phyloP scores from a whole-genome alignment of 2,888 invertebrate genomes.

The Trissolcus brochymenae region DNA sequence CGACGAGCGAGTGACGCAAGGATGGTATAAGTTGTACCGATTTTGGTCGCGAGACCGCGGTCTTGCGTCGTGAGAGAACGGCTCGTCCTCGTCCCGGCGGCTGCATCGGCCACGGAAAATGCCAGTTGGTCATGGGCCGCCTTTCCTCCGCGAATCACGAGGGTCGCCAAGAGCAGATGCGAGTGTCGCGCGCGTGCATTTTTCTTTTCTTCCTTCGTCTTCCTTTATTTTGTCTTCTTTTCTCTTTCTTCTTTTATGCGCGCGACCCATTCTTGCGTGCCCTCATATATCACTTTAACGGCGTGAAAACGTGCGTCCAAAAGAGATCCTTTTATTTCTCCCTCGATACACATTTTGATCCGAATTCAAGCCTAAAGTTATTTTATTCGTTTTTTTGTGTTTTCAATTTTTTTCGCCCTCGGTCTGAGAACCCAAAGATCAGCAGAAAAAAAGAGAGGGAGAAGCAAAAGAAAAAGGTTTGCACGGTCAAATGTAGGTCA shows the following conservation, averaged over 20 bases:
- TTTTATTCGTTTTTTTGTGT: background rate
- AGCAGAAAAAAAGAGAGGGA: slow-evolving; percentile 2
- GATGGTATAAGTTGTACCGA: background rate
- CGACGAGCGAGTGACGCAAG: background rate
- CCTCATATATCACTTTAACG: slow-evolving; percentile 30
- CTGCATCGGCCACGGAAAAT: slow-evolving; percentile 49
- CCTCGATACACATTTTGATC: slow-evolving; percentile 14
- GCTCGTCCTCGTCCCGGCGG: slow-evolving; percentile 58
- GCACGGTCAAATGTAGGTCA: slow-evolving; percentile 26
- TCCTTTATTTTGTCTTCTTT: background rate
- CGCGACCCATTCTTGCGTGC: slow-evolving; percentile 1
- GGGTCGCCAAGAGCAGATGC: slow-evolving; percentile 15
- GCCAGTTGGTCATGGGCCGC: slow-evolving; percentile 46
- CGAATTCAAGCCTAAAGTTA: background rate
- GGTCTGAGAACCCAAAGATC: background rate
- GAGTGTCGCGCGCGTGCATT: slow-evolving; percentile 9
- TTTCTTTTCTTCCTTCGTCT: slow-evolving; percentile 10
- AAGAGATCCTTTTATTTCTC: slow-evolving; percentile 2
- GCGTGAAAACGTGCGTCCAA: slow-evolving; percentile 25
- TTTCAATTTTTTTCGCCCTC: background rate
- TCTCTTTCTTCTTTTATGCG: background rate
- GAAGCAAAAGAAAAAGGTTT: slow-evolving; percentile 1
- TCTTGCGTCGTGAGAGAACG: slow-evolving; percentile 16
- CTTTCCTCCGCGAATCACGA: slow-evolving; percentile 45
- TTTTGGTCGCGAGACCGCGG: background rate